Evolutionary conservation across 1,140 invertebrate species (phyloP).

Genomic region (Cydia fagiglandana): DNA sequence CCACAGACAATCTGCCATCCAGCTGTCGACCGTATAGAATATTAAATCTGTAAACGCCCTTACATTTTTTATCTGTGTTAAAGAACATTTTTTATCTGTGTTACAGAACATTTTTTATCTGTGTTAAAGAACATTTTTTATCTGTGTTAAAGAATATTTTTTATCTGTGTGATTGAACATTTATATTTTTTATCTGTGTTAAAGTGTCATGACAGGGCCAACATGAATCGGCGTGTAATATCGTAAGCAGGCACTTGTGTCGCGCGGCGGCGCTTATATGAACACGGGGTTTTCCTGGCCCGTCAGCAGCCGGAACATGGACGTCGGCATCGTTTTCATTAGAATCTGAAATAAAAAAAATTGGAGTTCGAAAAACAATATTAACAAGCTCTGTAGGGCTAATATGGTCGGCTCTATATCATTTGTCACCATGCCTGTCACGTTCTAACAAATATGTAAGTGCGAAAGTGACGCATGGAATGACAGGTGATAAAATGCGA

Average conservation of each 20-base stretch:
- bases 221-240: slow-evolving; percentile 21
- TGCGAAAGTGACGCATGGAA: too few species aligned
- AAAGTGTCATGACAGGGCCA: slow-evolving; percentile 8
- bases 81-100: neutral
- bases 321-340: slow-evolving; percentile 99
- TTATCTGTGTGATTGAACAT: too few species aligned
- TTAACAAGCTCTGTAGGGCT: too few species aligned
- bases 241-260: slow-evolving; percentile 74
- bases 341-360: slow-evolving; percentile 88
- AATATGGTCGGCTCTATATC: too few species aligned
- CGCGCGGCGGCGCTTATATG: slow-evolving; percentile 84
- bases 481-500: too few species aligned
- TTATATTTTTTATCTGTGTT: neutral
- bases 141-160: too few species aligned
- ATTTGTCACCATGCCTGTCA: too few species aligned
- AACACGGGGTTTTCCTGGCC: slow-evolving; percentile 99
- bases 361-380: slow-evolving; percentile 40
- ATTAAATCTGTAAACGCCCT: neutral
- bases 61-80: neutral
- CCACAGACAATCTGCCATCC: too few species aligned
- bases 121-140: neutral
- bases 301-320: slow-evolving; percentile 99
- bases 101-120: too few species aligned
- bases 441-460: too few species aligned
- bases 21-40: neutral